Conservation (phyloP, 1,140 invertebrate species). For the Bathynomus jamesi region DNA sequence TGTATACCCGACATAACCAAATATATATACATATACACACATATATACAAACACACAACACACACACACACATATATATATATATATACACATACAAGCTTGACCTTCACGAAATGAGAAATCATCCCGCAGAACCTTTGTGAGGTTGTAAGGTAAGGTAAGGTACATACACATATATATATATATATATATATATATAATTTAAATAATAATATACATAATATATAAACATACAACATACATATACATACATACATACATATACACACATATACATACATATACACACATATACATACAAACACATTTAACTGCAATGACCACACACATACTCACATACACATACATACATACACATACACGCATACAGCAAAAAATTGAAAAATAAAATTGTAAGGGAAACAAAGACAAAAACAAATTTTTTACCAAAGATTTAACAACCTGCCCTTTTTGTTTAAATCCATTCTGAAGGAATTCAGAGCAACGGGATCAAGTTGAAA, state of each 20-base stretch:
- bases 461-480: too few species aligned
- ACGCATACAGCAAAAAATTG: too few species aligned
- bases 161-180: neutral
- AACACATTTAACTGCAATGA: too few species aligned
- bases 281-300: neutral
- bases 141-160: neutral
- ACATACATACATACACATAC: too few species aligned
- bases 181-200: conserved; percentile 2
- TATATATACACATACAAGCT: neutral
- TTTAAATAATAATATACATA: neutral
- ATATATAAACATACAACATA: neutral
- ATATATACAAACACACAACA: neutral
- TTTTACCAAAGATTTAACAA: too few species aligned
- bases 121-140: neutral
- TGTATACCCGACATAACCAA: neutral
- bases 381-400: too few species aligned
- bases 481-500: too few species aligned
- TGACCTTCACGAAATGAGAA: too few species aligned
- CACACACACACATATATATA: neutral
- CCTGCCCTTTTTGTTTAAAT: too few species aligned
- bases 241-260: neutral
- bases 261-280: neutral
- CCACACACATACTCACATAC: too few species aligned
- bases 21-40: neutral
- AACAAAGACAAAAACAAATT: too few species aligned